These are phyloP conservation scores for Capra hircus DNA, from an alignment of 2,113 vertebrate genomes.

Conservation along the genomic window DNA sequence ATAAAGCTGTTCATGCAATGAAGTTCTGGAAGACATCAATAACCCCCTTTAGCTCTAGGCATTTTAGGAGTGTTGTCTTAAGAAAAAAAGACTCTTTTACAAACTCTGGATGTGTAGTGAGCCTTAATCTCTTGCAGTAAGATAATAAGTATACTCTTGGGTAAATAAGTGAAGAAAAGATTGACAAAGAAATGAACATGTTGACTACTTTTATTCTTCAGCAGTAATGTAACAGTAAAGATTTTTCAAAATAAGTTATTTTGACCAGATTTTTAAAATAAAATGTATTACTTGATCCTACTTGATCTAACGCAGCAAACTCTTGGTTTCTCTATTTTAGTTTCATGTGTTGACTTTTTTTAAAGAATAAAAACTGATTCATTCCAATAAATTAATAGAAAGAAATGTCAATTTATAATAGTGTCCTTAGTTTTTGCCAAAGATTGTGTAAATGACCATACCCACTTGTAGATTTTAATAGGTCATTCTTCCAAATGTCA, in stretches of 20 bases:
- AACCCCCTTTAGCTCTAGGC: not conserved
- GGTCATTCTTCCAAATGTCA: not conserved
- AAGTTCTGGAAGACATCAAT: conserved; percentile 70
- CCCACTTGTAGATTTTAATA: not conserved
- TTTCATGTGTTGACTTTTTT: conserved; percentile 8
- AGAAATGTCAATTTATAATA: not conserved
- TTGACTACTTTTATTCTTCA: not conserved
- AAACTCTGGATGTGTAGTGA: conserved; percentile 57
- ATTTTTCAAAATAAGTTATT: not conserved
- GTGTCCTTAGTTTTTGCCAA: conserved; percentile 10
- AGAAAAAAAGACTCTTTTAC: not conserved
- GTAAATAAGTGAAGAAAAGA: conserved; percentile 10
- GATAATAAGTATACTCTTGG: conserved; percentile 53
- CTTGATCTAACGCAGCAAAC: not conserved
- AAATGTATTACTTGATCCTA: not conserved
- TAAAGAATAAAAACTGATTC: conserved; percentile 8
- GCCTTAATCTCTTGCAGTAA: conserved; percentile 22
- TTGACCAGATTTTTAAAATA: not conserved
- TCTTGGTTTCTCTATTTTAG: not conserved
- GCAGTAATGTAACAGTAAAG: not conserved
- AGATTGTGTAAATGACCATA: not conserved
- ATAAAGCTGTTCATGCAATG: conserved; percentile 73
- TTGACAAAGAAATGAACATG: not conserved
- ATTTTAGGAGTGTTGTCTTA: not conserved
- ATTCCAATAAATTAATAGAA: conserved; percentile 10